phyloP scores from a whole-genome alignment of 2,888 invertebrate species.

The Leptarthrus brevirostris region DNA sequence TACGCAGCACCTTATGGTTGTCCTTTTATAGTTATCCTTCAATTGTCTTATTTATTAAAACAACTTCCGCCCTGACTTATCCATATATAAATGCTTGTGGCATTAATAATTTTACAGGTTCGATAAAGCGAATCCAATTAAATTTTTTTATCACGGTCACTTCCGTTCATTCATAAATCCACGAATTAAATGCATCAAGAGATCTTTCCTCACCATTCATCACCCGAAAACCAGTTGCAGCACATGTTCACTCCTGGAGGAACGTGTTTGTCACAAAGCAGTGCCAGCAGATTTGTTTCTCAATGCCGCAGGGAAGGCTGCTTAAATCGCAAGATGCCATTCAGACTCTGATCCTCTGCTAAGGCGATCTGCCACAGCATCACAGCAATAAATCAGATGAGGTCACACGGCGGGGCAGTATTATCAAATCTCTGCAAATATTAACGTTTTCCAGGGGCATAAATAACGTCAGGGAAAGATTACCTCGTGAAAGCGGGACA shows the following conservation, averaged over 20 bases:
- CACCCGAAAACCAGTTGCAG: constrained; percentile 26
- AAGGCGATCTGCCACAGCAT: constrained; percentile 5
- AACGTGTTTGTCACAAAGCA: constrained; percentile 27
- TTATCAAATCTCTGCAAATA: constrained; percentile 36
- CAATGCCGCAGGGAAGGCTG: not conserved
- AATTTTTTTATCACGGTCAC: not conserved
- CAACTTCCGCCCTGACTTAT: too few species aligned
- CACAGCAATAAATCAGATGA: constrained; percentile 13
- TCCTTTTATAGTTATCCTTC: too few species aligned
- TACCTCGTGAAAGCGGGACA: not conserved
- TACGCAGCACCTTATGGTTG: too few species aligned
- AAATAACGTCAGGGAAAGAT: constrained; percentile 16
- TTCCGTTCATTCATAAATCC: constrained; percentile 36
- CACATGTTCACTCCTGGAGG: constrained; percentile 10
- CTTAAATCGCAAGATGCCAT: constrained; percentile 7
- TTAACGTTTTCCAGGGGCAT: constrained; percentile 17
- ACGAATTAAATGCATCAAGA: constrained; percentile 24
- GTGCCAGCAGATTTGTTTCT: not conserved
- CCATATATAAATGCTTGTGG: too few species aligned
- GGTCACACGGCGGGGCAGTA: constrained; percentile 29
- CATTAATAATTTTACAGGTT: too few species aligned
- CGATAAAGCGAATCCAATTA: constrained; percentile 24
- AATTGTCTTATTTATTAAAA: too few species aligned
- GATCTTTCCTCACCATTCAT: constrained; percentile 21
- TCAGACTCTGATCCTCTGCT: not conserved